Conservation (phyloP, 2,888 invertebrate species). For the Aproaerema taeniolella region DNA sequence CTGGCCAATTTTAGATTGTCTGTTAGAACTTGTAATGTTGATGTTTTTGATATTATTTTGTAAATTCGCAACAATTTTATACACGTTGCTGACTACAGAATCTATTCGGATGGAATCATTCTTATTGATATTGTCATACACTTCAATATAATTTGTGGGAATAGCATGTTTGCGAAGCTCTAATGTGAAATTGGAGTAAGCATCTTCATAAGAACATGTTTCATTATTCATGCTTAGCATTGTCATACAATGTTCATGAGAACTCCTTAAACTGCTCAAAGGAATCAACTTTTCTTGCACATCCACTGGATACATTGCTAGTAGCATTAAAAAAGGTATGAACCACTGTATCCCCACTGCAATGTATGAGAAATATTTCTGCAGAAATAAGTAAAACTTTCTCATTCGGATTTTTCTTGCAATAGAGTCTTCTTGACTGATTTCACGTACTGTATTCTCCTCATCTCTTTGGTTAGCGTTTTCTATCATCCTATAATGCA, state of each 20-base stretch:
- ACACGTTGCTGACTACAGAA: constrained; percentile 46
- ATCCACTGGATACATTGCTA: constrained; percentile 57
- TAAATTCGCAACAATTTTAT: constrained; percentile 44
- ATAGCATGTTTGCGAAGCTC: constrained; percentile 37
- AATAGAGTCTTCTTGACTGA: constrained; percentile 26
- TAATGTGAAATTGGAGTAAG: constrained; percentile 27
- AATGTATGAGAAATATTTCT: constrained; percentile 48
- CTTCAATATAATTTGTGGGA: constrained; percentile 41
- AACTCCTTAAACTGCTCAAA: constrained; percentile 29
- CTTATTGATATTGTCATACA: constrained; percentile 33
- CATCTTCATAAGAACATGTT: constrained; percentile 31
- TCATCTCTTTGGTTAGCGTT: constrained; percentile 43
- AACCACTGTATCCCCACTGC: constrained; percentile 56
- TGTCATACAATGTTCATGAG: constrained; percentile 46
- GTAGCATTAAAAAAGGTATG: constrained; percentile 46
- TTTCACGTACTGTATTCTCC: constrained; percentile 42
- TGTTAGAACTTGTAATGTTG: constrained; percentile 33
- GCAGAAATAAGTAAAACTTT: constrained; percentile 33
- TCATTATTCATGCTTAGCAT: constrained; percentile 41
- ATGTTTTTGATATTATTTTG: constrained; percentile 36
- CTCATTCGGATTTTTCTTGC: constrained; percentile 21
- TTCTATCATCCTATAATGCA: constrained; percentile 55
- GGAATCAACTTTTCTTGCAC: constrained; percentile 39
- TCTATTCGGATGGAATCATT: constrained; percentile 35
- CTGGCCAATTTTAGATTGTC: constrained; percentile 10